These are phyloP conservation scores for Cephus pygmeus DNA, from an alignment of 2,888 invertebrate species.

Conservation along the genomic window DNA sequence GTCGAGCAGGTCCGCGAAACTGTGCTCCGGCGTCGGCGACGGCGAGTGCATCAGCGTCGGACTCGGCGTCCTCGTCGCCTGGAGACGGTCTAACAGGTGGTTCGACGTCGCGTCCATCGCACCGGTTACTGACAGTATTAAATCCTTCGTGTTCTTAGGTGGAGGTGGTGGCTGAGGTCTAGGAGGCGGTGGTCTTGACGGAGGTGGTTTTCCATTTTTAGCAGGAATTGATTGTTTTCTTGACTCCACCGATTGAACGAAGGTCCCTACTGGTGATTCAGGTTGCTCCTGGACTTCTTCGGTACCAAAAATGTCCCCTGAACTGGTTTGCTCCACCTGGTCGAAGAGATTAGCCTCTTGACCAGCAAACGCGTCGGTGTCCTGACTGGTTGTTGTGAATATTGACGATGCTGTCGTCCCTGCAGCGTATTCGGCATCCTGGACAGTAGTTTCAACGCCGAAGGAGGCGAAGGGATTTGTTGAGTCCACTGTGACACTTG, in stretches of 20 bases:
- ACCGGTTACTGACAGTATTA: constrained; percentile 86
- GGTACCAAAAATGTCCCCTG: not conserved
- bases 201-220: constrained; percentile 46
- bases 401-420: constrained; percentile 21
- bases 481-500: constrained; percentile 46
- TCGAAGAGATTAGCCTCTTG: constrained; percentile 15
- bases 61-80: constrained; percentile 87
- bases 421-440: constrained; percentile 9
- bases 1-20: constrained; percentile 74
- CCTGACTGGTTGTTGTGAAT: not conserved
- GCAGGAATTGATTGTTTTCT: constrained; percentile 1
- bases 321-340: constrained; percentile 18
- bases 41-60: constrained; percentile 89
- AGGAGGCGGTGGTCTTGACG: constrained; percentile 66
- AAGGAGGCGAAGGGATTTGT: constrained; percentile 65
- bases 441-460: constrained; percentile 41
- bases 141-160: constrained; percentile 84
- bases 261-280: constrained; percentile 17
- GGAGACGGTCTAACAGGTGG: constrained; percentile 83
- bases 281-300: constrained; percentile 17
- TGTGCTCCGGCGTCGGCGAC: constrained; percentile 82
- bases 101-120: constrained; percentile 90
- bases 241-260: not conserved
- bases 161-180: constrained; percentile 73
- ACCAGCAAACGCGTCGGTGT: not conserved